A percentile compares a stretch with the other conserved stretches of the same genome.
Evolutionary conservation across 2,113 vertebrate species (phyloP).

Genomic region (Callocephalon fimbriatum): DNA sequence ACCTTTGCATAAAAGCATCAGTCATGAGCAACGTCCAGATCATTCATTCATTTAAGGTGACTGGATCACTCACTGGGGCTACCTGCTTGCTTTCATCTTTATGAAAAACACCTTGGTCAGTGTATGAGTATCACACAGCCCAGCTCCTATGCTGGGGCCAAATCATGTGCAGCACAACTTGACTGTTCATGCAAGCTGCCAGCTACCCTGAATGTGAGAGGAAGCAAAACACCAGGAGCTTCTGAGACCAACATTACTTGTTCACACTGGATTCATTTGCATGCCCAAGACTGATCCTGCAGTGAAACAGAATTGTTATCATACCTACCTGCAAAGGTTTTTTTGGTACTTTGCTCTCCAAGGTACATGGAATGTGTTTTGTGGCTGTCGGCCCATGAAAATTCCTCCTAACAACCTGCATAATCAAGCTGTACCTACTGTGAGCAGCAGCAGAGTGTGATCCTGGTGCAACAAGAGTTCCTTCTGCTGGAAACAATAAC

Average conservation of each 20-base stretch:
- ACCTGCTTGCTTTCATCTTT: background rate
- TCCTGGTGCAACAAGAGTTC: background rate
- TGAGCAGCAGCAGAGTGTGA: background rate
- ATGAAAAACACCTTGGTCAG: background rate
- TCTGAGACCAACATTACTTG: background rate
- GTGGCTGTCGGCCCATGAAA: background rate
- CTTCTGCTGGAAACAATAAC: background rate
- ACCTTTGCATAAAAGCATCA: background rate
- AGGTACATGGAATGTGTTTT: background rate
- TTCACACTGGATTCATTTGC: background rate
- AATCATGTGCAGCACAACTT: background rate
- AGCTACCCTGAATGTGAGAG: background rate
- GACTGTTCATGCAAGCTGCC: background rate
- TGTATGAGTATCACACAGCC: background rate
- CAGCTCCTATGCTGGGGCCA: background rate
- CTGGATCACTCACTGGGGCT: background rate
- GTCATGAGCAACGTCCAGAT: background rate
- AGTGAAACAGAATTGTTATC: slow-evolving; percentile 1
- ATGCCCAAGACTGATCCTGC: background rate
- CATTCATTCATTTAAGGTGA: background rate
- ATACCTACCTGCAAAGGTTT: background rate
- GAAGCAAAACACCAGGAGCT: background rate
- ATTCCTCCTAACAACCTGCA: background rate
- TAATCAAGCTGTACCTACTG: background rate
- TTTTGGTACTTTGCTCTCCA: background rate